Evolutionary conservation across 2,888 invertebrate species (phyloP).

Genomic region (Thysanoteuthis rhombus): DNA sequence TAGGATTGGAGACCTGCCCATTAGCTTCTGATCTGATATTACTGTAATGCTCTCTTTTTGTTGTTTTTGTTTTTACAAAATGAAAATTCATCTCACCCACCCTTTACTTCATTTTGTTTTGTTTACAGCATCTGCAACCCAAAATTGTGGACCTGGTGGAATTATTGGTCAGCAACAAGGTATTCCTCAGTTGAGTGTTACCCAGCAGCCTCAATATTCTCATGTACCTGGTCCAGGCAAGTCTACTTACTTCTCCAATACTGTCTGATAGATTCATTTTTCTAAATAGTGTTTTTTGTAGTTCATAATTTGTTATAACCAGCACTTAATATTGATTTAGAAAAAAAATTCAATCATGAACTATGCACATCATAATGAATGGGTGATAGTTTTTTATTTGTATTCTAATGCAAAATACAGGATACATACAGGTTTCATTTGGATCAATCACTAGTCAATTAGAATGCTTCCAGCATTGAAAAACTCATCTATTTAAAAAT

Average conservation of each 20-base stretch:
- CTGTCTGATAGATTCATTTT: too few species aligned
- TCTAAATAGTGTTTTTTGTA: not conserved
- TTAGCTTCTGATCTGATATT: not conserved
- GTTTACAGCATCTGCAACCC: not conserved
- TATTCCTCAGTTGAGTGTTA: constrained; percentile 25
- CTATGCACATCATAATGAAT: not conserved
- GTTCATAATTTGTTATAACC: not conserved
- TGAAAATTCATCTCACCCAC: not conserved
- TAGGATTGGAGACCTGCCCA: not conserved
- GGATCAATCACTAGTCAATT: too few species aligned
- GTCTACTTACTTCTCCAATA: not conserved
- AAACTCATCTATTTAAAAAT: too few species aligned
- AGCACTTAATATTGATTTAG: not conserved
- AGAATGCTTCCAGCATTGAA: too few species aligned
- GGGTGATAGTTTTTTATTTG: not conserved
- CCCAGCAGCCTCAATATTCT: constrained; percentile 19
- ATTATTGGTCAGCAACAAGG: constrained; percentile 21
- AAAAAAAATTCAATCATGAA: not conserved
- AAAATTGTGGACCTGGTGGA: constrained; percentile 17
- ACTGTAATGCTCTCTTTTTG: not conserved
- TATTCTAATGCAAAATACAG: too few species aligned
- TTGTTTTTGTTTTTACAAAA: not conserved
- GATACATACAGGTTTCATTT: too few species aligned
- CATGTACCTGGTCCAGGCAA: constrained; percentile 28
- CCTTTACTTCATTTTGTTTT: not conserved